A percentile compares a stretch with the other conserved stretches of the same genome.
Evolutionary conservation across 2,888 invertebrate genomes (phyloP).

Genomic region (Diaphora mendica): DNA sequence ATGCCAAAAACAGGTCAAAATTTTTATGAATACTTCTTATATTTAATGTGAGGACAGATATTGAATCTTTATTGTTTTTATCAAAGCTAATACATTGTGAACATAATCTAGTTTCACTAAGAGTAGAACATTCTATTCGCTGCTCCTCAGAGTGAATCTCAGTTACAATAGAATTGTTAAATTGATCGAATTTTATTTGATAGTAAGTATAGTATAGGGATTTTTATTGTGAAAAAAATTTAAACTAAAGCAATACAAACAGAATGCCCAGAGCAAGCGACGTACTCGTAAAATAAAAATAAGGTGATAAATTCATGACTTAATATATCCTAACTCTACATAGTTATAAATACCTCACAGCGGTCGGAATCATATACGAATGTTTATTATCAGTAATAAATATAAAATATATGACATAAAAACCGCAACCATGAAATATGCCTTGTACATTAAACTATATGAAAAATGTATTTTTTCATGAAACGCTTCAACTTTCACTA

Average conservation of each 20-base stretch:
- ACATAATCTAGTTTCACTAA: too few relatives aligned
- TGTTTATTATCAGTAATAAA: constrained; percentile 5
- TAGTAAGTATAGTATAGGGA: too few relatives aligned
- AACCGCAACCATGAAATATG: constrained; percentile 26
- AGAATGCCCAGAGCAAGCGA: background rate
- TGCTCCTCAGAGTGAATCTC: too few relatives aligned
- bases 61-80: too few relatives aligned
- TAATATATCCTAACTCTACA: background rate
- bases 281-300: background rate
- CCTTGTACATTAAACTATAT: constrained; percentile 27
- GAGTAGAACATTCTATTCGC: too few relatives aligned
- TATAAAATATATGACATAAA: constrained; percentile 21
- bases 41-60: too few relatives aligned
- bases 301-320: background rate
- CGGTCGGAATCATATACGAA: background rate
- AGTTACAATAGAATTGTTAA: too few relatives aligned
- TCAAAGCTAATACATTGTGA: too few relatives aligned
- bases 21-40: too few relatives aligned
- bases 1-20: too few relatives aligned
- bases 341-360: background rate
- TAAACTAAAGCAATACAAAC: background rate
- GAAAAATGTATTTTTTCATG: constrained; percentile 42
- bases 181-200: too few relatives aligned
- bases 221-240: too few relatives aligned
- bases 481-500: constrained; percentile 41